Percentiles rank a stretch among this genome's conserved stretches.
phyloP scores from a whole-genome alignment of 2,888 invertebrate species.

The Erebia epiphron region DNA sequence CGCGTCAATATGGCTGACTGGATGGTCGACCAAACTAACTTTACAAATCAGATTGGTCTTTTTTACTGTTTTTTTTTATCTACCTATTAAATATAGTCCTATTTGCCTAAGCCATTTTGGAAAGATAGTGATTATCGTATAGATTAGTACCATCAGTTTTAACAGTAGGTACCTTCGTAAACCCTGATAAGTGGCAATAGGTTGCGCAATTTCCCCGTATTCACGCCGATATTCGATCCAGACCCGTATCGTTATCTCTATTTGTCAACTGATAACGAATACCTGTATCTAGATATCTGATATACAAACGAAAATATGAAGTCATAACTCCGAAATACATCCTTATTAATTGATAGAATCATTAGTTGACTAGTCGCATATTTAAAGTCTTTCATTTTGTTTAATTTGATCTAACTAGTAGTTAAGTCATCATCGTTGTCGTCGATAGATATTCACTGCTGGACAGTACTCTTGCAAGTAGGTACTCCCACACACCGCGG shows the following conservation, averaged over 20 bases:
- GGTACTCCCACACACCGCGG: too few relatives aligned
- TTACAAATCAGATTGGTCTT: too few relatives aligned
- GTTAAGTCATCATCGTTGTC: background rate
- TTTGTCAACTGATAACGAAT: slow-evolving; percentile 2
- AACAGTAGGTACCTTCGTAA: too few relatives aligned
- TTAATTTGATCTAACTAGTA: too few relatives aligned
- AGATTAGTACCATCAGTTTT: too few relatives aligned
- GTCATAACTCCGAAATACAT: slow-evolving; percentile 1
- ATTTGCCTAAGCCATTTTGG: background rate
- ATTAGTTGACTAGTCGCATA: background rate
- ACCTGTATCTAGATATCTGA: background rate
- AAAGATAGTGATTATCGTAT: background rate
- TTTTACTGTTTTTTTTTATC: too few relatives aligned
- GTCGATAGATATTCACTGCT: too few relatives aligned
- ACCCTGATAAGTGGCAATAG: background rate
- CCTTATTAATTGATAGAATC: background rate
- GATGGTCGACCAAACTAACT: too few relatives aligned
- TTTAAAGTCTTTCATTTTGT: background rate
- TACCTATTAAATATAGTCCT: too few relatives aligned
- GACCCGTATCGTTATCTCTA: slow-evolving; percentile 10
- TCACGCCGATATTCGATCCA: background rate
- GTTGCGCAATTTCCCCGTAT: slow-evolving; percentile 5
- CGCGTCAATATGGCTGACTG: too few relatives aligned
- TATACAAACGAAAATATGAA: slow-evolving; percentile 9
- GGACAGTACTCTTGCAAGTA: too few relatives aligned